Base-by-base conservation (phyloP, 2,113 vertebrate genomes). In the Haemorhous mexicanus region DNA sequence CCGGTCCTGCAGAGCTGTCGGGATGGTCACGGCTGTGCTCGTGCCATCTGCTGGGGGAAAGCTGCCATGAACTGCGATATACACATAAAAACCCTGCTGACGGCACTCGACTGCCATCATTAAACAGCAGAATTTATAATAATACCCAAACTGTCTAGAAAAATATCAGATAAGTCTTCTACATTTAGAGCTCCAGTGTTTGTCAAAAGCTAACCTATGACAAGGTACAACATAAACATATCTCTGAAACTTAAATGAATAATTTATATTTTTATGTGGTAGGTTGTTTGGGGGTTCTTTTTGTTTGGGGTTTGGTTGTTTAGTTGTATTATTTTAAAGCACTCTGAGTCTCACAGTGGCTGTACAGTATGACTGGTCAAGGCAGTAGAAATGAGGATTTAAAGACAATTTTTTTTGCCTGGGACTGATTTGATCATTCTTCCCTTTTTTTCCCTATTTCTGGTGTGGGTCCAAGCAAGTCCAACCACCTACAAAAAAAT, bases 11-110 rank as follows among this genome's bases (percentile, higher is more conserved):
- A 7, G 66, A 37, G 30, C 56, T 24, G n/a, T 2, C 37, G 50
- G 41, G 47, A 10, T 3, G 46, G 13, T 30, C 16, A 2, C 3
- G 32, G 30, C 87, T 43, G 10, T 46, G 11, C 17, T 63, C 7
- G 1, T 47, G 95, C 95, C 95, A 94, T 83, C 96, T 97, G 93
- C 94, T 69, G 93, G 91, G 47, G 43, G 22, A 44, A 62, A 55
- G 53, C 16, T 49, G 74, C 62, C 62, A 21, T 7, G 19, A 53
- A 7, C 44, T 13, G 32, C 7, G 0, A 37, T 19, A 5, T 1
- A 7, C 9, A 43, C 35, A 81, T 2, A 32, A n/a, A 84, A 62
- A 17, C 59, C 50, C 62, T 1, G 21, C 49, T 50, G 77, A 49
- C 0, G 6, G 26, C 61, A 37, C 12, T 12, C 46, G 14, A 39